phyloP scores from a whole-genome alignment of 2,797 vertebrate genomes.

The Apodemus agrarius region DNA sequence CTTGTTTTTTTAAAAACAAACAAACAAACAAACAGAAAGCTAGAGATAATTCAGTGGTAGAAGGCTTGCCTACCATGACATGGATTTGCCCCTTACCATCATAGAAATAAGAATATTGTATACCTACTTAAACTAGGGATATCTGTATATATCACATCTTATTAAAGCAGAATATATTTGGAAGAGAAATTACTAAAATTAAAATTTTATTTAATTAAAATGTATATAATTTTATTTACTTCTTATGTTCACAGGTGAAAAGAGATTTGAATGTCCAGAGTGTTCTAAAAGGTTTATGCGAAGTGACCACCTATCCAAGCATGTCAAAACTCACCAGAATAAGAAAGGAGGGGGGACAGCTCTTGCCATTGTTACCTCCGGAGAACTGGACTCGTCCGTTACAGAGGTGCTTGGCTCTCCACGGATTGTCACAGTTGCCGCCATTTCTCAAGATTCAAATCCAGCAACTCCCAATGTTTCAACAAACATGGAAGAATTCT shows the following conservation, averaged over 20 bases:
- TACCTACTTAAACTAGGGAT: not conserved
- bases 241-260: conserved; percentile 92
- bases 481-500: conserved; percentile 96
- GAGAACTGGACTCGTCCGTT: conserved; percentile 97
- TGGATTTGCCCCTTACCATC: not conserved
- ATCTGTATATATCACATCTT: not conserved
- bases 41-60: not conserved
- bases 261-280: conserved; percentile 98
- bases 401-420: conserved; percentile 95
- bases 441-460: conserved; percentile 96
- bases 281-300: conserved; percentile 99
- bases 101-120: not conserved
- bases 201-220: conserved; percentile 33
- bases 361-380: conserved; percentile 98
- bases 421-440: conserved; percentile 96
- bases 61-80: not conserved
- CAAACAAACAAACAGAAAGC: not conserved
- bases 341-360: conserved; percentile 96
- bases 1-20: not conserved
- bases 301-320: conserved; percentile 99
- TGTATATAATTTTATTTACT: conserved; percentile 66
- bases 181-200: conserved; percentile 39
- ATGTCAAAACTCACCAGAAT: conserved; percentile 99
- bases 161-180: not conserved
- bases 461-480: conserved; percentile 97